A percentile compares a stretch with the other conserved stretches of the same genome.
Evolutionary conservation across 1,140 invertebrate species (phyloP).

Genomic region (Drosophila dunni): DNA sequence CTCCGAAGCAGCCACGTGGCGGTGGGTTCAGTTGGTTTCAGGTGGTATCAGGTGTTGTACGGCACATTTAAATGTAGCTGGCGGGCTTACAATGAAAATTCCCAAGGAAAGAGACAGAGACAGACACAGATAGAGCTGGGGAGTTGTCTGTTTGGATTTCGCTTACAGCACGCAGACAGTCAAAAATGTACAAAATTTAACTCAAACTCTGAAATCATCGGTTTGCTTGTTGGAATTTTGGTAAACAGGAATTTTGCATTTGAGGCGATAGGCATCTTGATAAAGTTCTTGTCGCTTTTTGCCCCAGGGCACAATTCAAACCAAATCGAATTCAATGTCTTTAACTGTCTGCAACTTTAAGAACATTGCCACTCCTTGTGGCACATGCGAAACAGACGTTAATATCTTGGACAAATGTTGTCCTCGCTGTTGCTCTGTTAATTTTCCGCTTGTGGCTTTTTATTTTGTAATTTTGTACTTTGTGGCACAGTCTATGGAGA

Average conservation of each 20-base stretch:
- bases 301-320: conserved; percentile 14
- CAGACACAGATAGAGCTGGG: not conserved
- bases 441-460: conserved; percentile 81
- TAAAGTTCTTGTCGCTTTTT: conserved; percentile 55
- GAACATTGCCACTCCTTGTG: not conserved
- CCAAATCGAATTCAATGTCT: conserved; percentile 33
- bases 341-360: conserved; percentile 32
- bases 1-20: conserved; percentile 40
- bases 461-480: conserved; percentile 81
- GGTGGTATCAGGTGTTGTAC: conserved; percentile 52
- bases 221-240: conserved; percentile 56
- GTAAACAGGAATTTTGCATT: conserved; percentile 79
- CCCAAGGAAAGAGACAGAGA: not conserved
- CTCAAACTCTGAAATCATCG: conserved; percentile 9
- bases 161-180: conserved; percentile 67
- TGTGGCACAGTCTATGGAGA: conserved; percentile 44
- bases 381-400: conserved; percentile 10
- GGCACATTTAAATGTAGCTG: conserved; percentile 81
- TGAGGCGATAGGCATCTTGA: conserved; percentile 76
- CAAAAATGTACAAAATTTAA: conserved; percentile 73
- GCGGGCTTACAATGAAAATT: conserved; percentile 48
- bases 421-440: conserved; percentile 51
- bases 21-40: not conserved
- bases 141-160: conserved; percentile 41
- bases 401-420: conserved; percentile 45